These are phyloP conservation scores for Typhlichthys subterraneus DNA, from an alignment of 2,797 vertebrate genomes.

Conservation along the genomic window DNA sequence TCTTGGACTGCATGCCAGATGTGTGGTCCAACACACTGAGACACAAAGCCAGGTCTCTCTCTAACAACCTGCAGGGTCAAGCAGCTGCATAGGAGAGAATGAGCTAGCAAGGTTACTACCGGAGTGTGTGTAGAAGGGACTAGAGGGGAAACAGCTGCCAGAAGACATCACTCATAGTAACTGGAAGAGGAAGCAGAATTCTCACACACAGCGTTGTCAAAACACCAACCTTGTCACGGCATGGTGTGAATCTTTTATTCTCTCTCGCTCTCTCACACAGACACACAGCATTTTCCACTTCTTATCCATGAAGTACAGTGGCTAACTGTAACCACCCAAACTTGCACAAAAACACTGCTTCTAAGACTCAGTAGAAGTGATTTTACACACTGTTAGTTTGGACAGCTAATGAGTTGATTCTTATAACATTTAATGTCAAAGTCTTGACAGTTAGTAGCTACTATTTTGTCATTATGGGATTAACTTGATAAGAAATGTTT, in stretches of 20 bases:
- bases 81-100: conserved; percentile 14
- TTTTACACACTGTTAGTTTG: no score
- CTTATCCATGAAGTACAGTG: no score
- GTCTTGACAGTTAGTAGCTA: no score
- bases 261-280: conserved; percentile 12
- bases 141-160: conserved; percentile 75
- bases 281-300: no score
- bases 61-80: conserved; percentile 21
- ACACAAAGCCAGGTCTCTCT: conserved; percentile 47
- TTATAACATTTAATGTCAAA: no score
- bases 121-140: conserved; percentile 13
- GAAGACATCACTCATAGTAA: conserved; percentile 62
- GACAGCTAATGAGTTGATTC: no score
- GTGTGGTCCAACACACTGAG: conserved; percentile 13
- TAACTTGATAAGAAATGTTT: no score
- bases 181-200: conserved; percentile 71
- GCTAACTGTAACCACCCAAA: not conserved
- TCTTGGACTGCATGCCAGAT: no score
- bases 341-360: not conserved
- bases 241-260: conserved; percentile 10
- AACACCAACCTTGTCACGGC: conserved; percentile 14
- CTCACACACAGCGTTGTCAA: conserved; percentile 25
- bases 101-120: conserved; percentile 40
- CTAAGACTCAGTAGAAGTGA: no score
- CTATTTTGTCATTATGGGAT: no score